Percentiles rank a stretch among this genome's conserved stretches.
Evolutionary conservation across 2,113 vertebrate genomes (phyloP).

Genomic region (Centropristis striata): DNA sequence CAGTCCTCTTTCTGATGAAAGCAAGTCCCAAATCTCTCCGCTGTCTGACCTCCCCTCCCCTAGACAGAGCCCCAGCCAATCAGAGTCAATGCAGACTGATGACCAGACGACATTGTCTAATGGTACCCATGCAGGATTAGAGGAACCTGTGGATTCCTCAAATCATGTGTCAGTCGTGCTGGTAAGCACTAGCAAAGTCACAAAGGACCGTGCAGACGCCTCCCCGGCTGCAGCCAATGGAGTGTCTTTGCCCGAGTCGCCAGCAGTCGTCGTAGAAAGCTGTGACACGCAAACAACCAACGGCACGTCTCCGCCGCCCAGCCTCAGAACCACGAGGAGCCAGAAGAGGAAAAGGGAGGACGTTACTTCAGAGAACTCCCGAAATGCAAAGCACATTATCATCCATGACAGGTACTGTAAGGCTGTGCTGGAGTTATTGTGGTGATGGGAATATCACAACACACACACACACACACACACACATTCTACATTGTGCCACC

Average conservation of each 20-base stretch:
- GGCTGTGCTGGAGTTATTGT: no score
- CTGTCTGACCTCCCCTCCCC: conserved; percentile 60
- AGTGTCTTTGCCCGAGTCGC: conserved; percentile 9
- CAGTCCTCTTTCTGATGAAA: conserved; percentile 43
- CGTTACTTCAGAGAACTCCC: neutral
- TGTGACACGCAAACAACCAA: conserved; percentile 58
- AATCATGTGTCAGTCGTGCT: conserved; percentile 16
- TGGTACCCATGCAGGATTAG: neutral
- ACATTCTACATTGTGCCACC: no score
- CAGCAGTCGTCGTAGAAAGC: neutral
- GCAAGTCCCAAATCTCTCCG: conserved; percentile 26
- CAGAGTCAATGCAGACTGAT: conserved; percentile 37
- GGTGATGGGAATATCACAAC: no score
- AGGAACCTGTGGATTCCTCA: conserved; percentile 57
- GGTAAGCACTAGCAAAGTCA: conserved; percentile 11
- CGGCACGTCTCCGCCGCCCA: conserved; percentile 73
- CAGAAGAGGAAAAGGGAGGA: conserved; percentile 76
- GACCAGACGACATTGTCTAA: neutral
- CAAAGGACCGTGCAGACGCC: neutral
- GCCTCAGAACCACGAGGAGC: conserved; percentile 52
- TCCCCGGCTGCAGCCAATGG: conserved; percentile 22
- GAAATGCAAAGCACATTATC: conserved; percentile 16
- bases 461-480: no score
- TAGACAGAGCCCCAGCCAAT: conserved; percentile 77
- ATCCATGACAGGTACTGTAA: conserved; percentile 58